Base-by-base conservation (phyloP, 2,113 vertebrate species). In the Scalopus aquaticus region DNA sequence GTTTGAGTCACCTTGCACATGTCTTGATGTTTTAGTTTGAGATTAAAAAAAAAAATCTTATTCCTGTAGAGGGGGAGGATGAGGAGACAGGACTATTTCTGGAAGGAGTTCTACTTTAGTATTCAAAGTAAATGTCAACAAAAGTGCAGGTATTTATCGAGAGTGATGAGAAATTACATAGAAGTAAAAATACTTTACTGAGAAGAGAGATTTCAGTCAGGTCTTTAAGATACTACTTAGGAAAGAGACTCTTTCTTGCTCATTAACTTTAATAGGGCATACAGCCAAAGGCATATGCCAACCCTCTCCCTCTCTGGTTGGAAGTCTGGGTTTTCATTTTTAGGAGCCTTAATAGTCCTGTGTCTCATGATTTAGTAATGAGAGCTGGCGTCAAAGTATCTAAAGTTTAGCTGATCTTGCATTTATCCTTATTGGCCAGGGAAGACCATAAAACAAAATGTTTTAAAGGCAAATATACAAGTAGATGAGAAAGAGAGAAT, bases 351-450 rank as follows among this genome's bases (percentile, higher is more conserved):
- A 98, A 98, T 98, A 97, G 98, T 98, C 94, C 73, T 97, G 0
- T 79, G 83, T 84, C 96, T 98, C 97, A 98, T 98, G 97, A 98
- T 98, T 98, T 98, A 98, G 88, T 98, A 98, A 98, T 98, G 98
- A 98, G 97, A 98, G 65, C 85, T 98, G 94, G 96, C 96, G 97
- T 97, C 97, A 94, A 97, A 98, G 81, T 95, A 88, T 96, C 83
- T 94, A 73, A 98, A 97, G 97, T 98, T 98, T 96, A 97, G 98
- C 98, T 98, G 98, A 98, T 98, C 96, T 97, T 98, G 98, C 98
- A 96, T 95, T 96, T 98, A 97, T 97, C 91, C 64, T 98, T 97
- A 93, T 58, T 95, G 96, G 86, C 84, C 70, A 97, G 89, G 84
- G 82, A 90, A 98, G 96, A 95, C 96, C 65, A 58, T 98, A 98